Percentiles rank a stretch among this genome's conserved stretches.
phyloP scores from a whole-genome alignment of 2,888 invertebrate genomes.

The Caradrina kadenii region DNA sequence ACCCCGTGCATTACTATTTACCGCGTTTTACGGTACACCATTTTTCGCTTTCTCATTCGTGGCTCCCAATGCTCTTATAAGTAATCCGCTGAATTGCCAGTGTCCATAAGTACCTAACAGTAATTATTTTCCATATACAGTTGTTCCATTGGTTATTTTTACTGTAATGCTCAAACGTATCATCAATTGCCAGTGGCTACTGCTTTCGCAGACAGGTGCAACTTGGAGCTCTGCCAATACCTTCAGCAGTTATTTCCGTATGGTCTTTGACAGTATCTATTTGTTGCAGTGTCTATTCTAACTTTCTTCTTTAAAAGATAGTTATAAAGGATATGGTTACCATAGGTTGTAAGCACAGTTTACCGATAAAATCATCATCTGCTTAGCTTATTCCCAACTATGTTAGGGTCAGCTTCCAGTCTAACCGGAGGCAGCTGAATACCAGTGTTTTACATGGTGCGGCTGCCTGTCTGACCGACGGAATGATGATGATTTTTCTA shows the following conservation, averaged over 20 bases:
- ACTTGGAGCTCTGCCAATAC: slow-evolving; percentile 43
- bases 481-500: no score
- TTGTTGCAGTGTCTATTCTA: slow-evolving; percentile 25
- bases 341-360: not conserved
- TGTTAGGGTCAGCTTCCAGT: no score
- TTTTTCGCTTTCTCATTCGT: no score
- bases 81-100: not conserved
- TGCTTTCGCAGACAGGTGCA: slow-evolving; percentile 40
- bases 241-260: slow-evolving; percentile 18
- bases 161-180: slow-evolving; percentile 5
- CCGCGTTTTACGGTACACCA: no score
- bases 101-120: not conserved
- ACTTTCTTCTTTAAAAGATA: not conserved
- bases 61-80: no score
- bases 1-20: no score
- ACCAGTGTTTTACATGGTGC: no score
- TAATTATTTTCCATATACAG: not conserved
- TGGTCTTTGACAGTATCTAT: slow-evolving; percentile 41
- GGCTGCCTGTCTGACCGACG: no score
- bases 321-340: no score
- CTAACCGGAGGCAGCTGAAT: no score
- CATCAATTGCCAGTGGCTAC: slow-evolving; percentile 17
- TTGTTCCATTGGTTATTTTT: slow-evolving; percentile 1
- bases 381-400: no score
- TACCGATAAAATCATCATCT: no score